Evolutionary conservation across 2,888 invertebrate species (phyloP).

Genomic region (Griposia aprilina): DNA sequence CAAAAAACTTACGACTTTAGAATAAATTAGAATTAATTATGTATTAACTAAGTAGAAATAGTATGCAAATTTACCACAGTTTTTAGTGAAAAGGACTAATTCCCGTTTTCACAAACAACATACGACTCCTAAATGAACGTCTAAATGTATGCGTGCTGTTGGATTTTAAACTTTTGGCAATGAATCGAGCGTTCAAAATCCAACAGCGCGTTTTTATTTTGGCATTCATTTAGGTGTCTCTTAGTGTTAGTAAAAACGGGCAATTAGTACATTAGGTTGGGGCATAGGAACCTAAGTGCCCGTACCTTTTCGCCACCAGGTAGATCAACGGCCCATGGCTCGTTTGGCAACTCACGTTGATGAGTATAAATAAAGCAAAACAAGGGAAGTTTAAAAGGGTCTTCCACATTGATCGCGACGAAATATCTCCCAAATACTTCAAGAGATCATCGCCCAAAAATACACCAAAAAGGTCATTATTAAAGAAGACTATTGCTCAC

Average conservation of each 20-base stretch:
- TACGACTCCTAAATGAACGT: background rate
- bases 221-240: background rate
- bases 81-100: background rate
- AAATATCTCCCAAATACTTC: background rate
- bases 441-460: constrained; percentile 35
- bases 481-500: background rate
- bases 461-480: constrained; percentile 16
- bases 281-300: background rate
- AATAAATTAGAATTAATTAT: background rate
- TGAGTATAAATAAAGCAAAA: background rate
- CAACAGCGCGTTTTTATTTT: background rate
- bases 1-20: background rate
- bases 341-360: background rate
- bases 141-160: background rate
- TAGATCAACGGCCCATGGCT: background rate
- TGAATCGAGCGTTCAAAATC: background rate
- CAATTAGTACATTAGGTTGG: background rate
- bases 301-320: background rate
- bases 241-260: background rate
- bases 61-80: background rate
- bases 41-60: background rate
- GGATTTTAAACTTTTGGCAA: background rate
- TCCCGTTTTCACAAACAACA: background rate
- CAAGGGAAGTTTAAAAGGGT: background rate
- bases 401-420: background rate